phyloP scores from a whole-genome alignment of 2,888 invertebrate species.

The Drosophila suboccidentalis region DNA sequence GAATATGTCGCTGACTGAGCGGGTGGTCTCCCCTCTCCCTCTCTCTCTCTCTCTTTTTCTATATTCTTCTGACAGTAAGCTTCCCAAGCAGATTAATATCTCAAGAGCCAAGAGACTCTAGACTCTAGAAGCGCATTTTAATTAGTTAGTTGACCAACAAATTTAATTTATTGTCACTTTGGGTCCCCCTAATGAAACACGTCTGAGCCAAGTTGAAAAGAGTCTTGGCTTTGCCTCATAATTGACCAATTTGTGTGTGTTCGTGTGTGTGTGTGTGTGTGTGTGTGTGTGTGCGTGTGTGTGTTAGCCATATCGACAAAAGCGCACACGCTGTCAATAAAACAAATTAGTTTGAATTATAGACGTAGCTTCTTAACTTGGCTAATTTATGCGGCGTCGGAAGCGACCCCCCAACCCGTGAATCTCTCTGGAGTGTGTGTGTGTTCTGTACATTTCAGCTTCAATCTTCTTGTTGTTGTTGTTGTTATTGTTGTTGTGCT shows the following conservation, averaged over 20 bases:
- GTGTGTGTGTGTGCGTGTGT: constrained; percentile 50
- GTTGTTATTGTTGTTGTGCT: constrained; percentile 55
- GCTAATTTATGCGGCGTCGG: constrained; percentile 79
- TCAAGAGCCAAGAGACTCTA: constrained; percentile 45
- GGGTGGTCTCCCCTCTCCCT: constrained; percentile 67
- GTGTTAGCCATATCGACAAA: constrained; percentile 44
- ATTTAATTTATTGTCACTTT: constrained; percentile 84
- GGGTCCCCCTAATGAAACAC: constrained; percentile 77
- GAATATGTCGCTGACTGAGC: constrained; percentile 28
- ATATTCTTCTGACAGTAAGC: constrained; percentile 60
- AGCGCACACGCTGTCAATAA: constrained; percentile 81
- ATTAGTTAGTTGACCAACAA: constrained; percentile 76
- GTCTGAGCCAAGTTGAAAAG: constrained; percentile 22
- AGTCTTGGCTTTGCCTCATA: constrained; percentile 44
- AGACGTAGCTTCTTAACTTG: constrained; percentile 70
- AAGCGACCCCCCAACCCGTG: constrained; percentile 42
- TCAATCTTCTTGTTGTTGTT: too few species aligned
- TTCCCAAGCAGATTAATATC: constrained; percentile 83
- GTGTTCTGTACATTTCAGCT: constrained; percentile 50
- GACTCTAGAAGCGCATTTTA: constrained; percentile 74
- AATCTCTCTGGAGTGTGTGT: constrained; percentile 9
- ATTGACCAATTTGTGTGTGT: constrained; percentile 77
- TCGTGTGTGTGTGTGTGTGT: constrained; percentile 27
- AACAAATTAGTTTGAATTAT: constrained; percentile 83
- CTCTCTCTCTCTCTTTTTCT: neutral